Conservation (phyloP, 2,797 vertebrate species). For the Crocodylus rhombifer region DNA sequence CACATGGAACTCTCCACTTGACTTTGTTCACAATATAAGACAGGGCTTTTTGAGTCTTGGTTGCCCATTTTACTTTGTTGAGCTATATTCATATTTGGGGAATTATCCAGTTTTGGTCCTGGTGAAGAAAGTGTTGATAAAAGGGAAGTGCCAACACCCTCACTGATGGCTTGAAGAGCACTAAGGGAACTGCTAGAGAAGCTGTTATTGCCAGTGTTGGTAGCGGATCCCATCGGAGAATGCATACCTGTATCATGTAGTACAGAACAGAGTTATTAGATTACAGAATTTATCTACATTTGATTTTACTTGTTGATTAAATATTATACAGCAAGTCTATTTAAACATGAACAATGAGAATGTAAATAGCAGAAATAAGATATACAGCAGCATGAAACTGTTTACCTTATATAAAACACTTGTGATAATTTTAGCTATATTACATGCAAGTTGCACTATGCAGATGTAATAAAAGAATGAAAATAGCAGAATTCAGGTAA, state of each 20-base stretch:
- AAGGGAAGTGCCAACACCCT: constrained; percentile 95
- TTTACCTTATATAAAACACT: neutral
- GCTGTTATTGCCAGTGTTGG: constrained; percentile 82
- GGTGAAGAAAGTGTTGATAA: constrained; percentile 93
- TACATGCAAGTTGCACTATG: neutral
- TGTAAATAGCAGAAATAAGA: neutral
- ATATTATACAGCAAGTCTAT: neutral
- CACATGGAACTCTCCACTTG: constrained; percentile 88
- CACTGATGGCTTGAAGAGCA: constrained; percentile 98
- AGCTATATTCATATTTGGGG: constrained; percentile 89
- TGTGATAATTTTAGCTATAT: neutral
- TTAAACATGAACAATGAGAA: neutral
- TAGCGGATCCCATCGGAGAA: constrained; percentile 92
- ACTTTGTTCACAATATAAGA: constrained; percentile 86
- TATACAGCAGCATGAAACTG: neutral
- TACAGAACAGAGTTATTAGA: constrained; percentile 29
- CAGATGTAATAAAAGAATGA: neutral
- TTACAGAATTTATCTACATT: neutral
- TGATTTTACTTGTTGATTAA: neutral
- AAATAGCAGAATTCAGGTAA: neutral
- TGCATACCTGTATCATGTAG: constrained; percentile 85
- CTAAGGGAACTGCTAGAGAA: constrained; percentile 98
- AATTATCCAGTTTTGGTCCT: constrained; percentile 91
- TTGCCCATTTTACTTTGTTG: constrained; percentile 83
- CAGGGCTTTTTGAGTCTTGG: constrained; percentile 91